Evolutionary conservation across 1,140 invertebrate species (phyloP), one percentile per base, ranked within the genome.

Genomic region (Drosophila obscura): DNA sequence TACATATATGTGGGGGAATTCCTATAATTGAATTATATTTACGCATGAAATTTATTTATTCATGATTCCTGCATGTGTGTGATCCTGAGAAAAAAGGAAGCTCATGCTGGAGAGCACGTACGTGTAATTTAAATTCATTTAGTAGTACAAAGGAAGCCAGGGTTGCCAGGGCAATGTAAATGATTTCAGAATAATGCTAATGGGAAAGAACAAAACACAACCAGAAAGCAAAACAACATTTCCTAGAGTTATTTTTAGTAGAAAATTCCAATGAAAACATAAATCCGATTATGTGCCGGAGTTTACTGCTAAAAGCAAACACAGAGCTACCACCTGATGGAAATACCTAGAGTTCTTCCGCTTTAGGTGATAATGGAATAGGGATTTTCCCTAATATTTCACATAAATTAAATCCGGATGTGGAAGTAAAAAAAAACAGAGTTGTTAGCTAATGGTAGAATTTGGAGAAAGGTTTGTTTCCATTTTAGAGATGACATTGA

Each of bases 41-140:
- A 78, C 69, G 78, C 82, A 85, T 85, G 75, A 75, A 87, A 87
- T 85, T 87, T 87, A 87, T 85, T 85, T 85, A 85, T 87, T 87
- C 83, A 87, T 75, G 80, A 62, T 65, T 74, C 65, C 45, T 46
- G 48, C n/a, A 31, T 55, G 56, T 65, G 45, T 52, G 44, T 24
- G 22, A 49, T 31, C 46, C 63, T 41, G 43, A 39, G 57, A 62
- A 56, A 62, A 56, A 41, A 60, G 64, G 58, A 56, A 66, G 74
- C 11, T 4, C 11, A 11, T 4, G 13, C 35, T 13, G 11, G 1
- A 39, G 35, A 5, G 35, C 82, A 88, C 82, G 83, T 87, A 82
- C 69, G 82, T 45, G 69, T 78, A 73, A 87, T 87, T 87, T 82
- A 79, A 87, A 87, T 79, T 76, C 62, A 87, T 88, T 88, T 84